phyloP scores from a whole-genome alignment of 1,140 invertebrate genomes.

The Asobara japonica region DNA sequence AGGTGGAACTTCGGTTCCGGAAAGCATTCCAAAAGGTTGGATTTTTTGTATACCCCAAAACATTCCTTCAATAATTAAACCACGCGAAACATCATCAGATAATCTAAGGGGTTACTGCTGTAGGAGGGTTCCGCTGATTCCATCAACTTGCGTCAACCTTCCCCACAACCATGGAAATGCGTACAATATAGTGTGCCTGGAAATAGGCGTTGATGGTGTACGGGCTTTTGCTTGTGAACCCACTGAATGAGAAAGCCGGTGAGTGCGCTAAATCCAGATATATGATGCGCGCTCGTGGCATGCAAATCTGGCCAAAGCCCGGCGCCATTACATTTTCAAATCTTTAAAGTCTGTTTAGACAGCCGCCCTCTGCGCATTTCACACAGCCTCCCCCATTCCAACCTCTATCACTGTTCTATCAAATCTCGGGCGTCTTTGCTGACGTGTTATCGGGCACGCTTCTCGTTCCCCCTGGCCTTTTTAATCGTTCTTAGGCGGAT shows the following conservation, averaged over 20 bases:
- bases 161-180: constrained; percentile 44
- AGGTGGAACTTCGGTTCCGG: too few relatives aligned
- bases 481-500: constrained; percentile 26
- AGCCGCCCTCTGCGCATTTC: constrained; percentile 48
- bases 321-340: constrained; percentile 67
- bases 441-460: constrained; percentile 29
- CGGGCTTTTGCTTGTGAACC: constrained; percentile 14
- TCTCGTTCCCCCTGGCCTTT: constrained; percentile 14
- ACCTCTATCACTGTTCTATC: constrained; percentile 33
- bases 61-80: constrained; percentile 48
- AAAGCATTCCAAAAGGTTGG: too few relatives aligned
- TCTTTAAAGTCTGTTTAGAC: constrained; percentile 69
- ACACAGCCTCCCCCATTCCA: constrained; percentile 40
- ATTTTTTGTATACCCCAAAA: background rate
- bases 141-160: constrained; percentile 48
- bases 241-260: constrained; percentile 32
- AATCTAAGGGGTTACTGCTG: constrained; percentile 63
- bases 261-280: constrained; percentile 66
- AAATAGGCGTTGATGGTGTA: constrained; percentile 18
- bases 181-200: constrained; percentile 15
- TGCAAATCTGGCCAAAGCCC: constrained; percentile 67
- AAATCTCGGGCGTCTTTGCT: constrained; percentile 15
- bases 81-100: constrained; percentile 63
- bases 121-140: constrained; percentile 59
- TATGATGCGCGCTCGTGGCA: constrained; percentile 67